Evolutionary conservation across 2,888 invertebrate species (phyloP).

Genomic region (Bursaphelenchus okinawaensis): DNA sequence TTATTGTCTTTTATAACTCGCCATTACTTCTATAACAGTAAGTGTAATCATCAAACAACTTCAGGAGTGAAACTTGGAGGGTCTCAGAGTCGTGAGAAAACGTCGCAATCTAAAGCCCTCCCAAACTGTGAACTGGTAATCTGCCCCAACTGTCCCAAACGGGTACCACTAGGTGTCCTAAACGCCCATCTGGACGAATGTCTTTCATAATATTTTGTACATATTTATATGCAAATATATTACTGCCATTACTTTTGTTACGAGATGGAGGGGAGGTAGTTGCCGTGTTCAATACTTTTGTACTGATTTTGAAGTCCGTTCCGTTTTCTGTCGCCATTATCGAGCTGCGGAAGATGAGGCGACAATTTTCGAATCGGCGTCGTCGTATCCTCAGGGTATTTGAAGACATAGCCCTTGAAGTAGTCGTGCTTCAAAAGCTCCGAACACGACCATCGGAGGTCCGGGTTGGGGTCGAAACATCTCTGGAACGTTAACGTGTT

Average conservation of each 20-base stretch:
- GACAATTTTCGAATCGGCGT: slow-evolving; percentile 1
- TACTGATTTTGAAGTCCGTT: slow-evolving; percentile 1
- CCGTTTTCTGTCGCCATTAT: background rate
- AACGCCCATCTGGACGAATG: background rate
- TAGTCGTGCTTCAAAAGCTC: slow-evolving; percentile 82
- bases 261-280: background rate
- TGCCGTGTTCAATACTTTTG: background rate
- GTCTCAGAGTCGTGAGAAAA: background rate
- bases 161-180: background rate
- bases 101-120: background rate
- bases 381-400: background rate
- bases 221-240: no score
- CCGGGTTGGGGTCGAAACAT: slow-evolving; percentile 90
- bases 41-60: no score
- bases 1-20: no score
- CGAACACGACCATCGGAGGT: slow-evolving; percentile 82
- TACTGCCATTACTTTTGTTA: no score
- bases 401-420: slow-evolving; percentile 66
- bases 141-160: background rate
- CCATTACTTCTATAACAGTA: no score
- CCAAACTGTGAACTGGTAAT: background rate
- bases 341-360: background rate
- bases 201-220: background rate
- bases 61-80: background rate
- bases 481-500: slow-evolving; percentile 64